Evolutionary conservation across 2,888 invertebrate species (phyloP), one percentile per base, ranked within the genome.

Genomic region (Eupithecia inturbata): DNA sequence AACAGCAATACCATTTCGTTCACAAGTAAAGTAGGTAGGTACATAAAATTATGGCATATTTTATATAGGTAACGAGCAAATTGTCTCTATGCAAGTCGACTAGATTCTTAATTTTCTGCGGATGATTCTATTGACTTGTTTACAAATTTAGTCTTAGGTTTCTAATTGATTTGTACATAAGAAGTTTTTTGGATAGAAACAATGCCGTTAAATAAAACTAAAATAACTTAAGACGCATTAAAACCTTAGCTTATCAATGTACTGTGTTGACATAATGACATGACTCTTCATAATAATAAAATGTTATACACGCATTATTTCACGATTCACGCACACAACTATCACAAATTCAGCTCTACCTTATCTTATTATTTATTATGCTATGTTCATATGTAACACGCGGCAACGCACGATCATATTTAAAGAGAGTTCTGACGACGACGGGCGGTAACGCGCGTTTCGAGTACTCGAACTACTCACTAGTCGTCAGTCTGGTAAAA

Each of bases 1-100:
- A n/a, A 41, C 57, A 26, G 73, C 74, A 62, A 83, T 90, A 91
- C 89, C 79, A 94, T 94, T 86, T 89, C 88, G 92, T 85, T 88
- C 94, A 94, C 94, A 94, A 94, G 63, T 64, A n/a, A 64, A 88
- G 86, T 83, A 78, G 41, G 45, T 45, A 45, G n/a, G 57, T 69
- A 41, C 68, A 73, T 70, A 71, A n/a, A 73, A 70, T 88, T 89
- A 92, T 92, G 91, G 91, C 92, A 83, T 66, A 66, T 79, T 82
- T 77, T 7, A 22, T 63, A 78, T 82, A 80, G 36, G 67, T 77
- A 74, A 64, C 49, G 71, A 75, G 68, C 78, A 77, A 53, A 53
- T 41, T 80, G 80, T 78, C 76, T 80, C 72, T 78, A 78, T 79
- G 70, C 64, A 70, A 36, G 33, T 72, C 79, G 80, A 80, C 80